Conservation (phyloP, 2,888 invertebrate species). For the Cheilosia soror region DNA sequence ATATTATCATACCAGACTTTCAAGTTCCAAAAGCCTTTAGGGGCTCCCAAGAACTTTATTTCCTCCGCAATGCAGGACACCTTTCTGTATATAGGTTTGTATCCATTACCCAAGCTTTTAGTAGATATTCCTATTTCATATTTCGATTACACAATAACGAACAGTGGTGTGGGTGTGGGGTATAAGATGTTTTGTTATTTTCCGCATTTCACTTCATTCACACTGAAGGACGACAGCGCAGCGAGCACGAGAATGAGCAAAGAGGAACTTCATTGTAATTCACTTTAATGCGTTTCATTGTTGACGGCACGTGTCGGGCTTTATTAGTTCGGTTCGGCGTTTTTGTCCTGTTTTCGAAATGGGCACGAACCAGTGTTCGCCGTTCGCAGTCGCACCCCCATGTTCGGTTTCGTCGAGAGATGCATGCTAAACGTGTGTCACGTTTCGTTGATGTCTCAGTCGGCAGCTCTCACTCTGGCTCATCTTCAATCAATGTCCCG, state of each 20-base stretch:
- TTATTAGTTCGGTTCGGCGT: slow-evolving; percentile 82
- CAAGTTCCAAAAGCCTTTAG: background rate
- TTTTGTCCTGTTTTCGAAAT: slow-evolving; percentile 77
- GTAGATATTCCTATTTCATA: slow-evolving; percentile 46
- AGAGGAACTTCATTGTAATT: slow-evolving; percentile 81
- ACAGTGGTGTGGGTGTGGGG: background rate
- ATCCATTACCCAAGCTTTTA: slow-evolving; percentile 10
- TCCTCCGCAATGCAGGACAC: no score
- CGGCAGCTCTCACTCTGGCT: slow-evolving; percentile 33
- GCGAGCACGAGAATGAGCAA: background rate
- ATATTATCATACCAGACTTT: no score
- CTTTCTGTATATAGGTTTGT: no score
- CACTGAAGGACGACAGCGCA: slow-evolving; percentile 12
- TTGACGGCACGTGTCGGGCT: slow-evolving; percentile 84
- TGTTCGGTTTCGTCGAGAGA: slow-evolving; percentile 22
- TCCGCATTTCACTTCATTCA: slow-evolving; percentile 32
- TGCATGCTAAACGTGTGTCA: slow-evolving; percentile 66
- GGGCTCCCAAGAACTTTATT: background rate
- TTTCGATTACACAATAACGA: slow-evolving; percentile 9
- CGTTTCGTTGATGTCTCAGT: slow-evolving; percentile 72
- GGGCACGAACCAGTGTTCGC: slow-evolving; percentile 67
- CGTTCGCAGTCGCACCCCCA: slow-evolving; percentile 40
- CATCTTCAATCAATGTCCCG: slow-evolving; percentile 69
- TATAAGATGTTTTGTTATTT: slow-evolving; percentile 42
- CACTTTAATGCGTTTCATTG: slow-evolving; percentile 84